phyloP scores from a whole-genome alignment of 2,113 vertebrate genomes.

The Apteryx mantelli region DNA sequence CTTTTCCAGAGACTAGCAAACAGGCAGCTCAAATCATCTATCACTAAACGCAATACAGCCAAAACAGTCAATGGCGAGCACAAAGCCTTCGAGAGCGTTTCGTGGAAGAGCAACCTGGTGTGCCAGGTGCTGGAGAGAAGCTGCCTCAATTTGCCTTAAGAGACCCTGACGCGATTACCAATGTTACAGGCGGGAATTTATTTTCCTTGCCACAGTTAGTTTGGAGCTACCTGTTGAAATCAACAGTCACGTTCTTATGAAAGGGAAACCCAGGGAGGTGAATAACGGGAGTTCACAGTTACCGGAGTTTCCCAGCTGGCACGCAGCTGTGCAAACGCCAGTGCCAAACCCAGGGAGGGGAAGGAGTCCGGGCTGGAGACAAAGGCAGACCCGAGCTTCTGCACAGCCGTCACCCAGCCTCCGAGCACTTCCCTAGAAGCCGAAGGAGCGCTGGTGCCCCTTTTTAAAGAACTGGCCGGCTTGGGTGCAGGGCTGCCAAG shows the following conservation, averaged over 20 bases:
- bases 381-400: not conserved
- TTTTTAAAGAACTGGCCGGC: not conserved
- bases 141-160: not conserved
- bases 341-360: not conserved
- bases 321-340: rapidly evolving
- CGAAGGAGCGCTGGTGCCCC: not conserved
- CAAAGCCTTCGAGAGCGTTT: not conserved
- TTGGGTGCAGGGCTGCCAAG: not conserved
- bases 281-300: not conserved
- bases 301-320: not conserved
- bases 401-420: not conserved
- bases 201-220: not conserved
- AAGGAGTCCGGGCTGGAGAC: not conserved
- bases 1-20: constrained; percentile 46
- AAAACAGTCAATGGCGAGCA: not conserved
- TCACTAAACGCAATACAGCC: not conserved
- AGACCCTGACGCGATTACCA: not conserved
- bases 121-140: not conserved
- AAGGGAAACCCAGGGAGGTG: not conserved
- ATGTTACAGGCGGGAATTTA: not conserved
- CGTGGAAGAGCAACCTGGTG: rapidly evolving
- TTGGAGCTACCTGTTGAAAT: not conserved
- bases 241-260: not conserved
- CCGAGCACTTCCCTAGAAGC: not conserved
- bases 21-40: constrained; percentile 50